These are phyloP conservation scores for Rhagium mordax DNA, from an alignment of 2,888 invertebrate species.

Conservation along the genomic window DNA sequence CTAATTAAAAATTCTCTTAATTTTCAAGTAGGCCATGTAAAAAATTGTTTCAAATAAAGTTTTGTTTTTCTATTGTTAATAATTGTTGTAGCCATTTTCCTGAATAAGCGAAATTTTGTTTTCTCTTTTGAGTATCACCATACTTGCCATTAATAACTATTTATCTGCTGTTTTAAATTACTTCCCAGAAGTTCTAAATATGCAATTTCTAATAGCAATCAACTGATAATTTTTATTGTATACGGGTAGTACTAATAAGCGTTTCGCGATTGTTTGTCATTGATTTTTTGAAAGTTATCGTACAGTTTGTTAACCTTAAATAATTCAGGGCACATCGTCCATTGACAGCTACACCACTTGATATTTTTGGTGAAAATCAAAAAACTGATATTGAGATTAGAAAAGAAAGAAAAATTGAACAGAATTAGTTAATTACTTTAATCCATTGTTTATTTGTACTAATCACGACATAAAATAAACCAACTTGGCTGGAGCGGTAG, in stretches of 20 bases:
- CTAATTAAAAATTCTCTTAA: too few relatives aligned
- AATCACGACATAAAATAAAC: constrained; percentile 44
- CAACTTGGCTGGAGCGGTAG: constrained; percentile 5
- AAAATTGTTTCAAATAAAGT: too few relatives aligned
- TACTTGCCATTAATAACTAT: not conserved
- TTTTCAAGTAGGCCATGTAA: too few relatives aligned
- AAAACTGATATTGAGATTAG: too few relatives aligned
- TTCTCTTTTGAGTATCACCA: not conserved
- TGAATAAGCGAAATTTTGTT: not conserved
- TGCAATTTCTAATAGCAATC: constrained; percentile 5
- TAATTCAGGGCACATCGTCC: not conserved
- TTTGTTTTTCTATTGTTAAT: too few relatives aligned
- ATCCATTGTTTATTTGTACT: constrained; percentile 43
- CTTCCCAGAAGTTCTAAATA: constrained; percentile 11
- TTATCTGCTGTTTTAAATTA: not conserved
- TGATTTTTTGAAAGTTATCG: constrained; percentile 15
- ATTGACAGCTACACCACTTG: not conserved
- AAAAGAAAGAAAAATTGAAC: too few relatives aligned
- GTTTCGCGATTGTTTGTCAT: not conserved
- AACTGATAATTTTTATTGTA: constrained; percentile 10
- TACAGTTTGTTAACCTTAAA: constrained; percentile 5
- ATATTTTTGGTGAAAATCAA: too few relatives aligned
- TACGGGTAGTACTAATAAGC: constrained; percentile 17
- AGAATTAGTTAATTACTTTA: constrained; percentile 29
- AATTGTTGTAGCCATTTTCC: too few relatives aligned